Percentiles rank a stretch among this genome's conserved stretches.
Evolutionary conservation across 2,888 invertebrate species (phyloP).

Genomic region (Muscina levida): DNA sequence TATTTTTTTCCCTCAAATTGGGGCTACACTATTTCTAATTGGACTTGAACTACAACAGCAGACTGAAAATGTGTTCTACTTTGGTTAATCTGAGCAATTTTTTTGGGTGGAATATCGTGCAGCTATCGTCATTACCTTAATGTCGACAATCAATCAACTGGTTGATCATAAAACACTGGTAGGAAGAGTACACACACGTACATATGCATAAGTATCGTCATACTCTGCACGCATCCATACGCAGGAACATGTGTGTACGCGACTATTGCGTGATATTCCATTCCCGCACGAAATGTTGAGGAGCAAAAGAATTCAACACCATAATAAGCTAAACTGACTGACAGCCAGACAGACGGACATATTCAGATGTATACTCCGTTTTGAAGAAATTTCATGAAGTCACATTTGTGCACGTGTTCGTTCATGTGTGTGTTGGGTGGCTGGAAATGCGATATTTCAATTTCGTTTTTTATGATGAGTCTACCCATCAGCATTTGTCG

Average conservation of each 20-base stretch:
- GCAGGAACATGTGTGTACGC: not conserved
- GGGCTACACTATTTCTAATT: not conserved
- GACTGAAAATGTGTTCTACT: not conserved
- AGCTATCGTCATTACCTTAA: constrained; percentile 58
- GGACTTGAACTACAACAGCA: not conserved
- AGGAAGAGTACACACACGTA: not conserved
- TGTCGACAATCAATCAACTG: constrained; percentile 70
- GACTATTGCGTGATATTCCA: constrained; percentile 19
- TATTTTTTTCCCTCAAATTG: not conserved
- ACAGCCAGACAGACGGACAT: not conserved
- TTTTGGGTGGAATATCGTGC: constrained; percentile 56
- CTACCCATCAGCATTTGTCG: not conserved
- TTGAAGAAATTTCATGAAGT: too few relatives aligned
- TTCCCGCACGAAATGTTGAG: constrained; percentile 9
- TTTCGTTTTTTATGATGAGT: not conserved
- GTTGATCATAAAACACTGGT: constrained; percentile 26
- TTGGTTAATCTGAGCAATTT: constrained; percentile 58
- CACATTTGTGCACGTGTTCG: too few relatives aligned
- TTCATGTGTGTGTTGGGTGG: too few relatives aligned
- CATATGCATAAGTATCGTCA: not conserved
- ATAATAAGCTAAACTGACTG: not conserved
- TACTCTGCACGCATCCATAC: not conserved
- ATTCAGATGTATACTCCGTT: too few relatives aligned
- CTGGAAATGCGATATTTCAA: not conserved
- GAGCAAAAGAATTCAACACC: constrained; percentile 1